These are phyloP conservation scores for Lasioglossum malachurum DNA, from an alignment of 2,888 invertebrate genomes.

Conservation along the genomic window DNA sequence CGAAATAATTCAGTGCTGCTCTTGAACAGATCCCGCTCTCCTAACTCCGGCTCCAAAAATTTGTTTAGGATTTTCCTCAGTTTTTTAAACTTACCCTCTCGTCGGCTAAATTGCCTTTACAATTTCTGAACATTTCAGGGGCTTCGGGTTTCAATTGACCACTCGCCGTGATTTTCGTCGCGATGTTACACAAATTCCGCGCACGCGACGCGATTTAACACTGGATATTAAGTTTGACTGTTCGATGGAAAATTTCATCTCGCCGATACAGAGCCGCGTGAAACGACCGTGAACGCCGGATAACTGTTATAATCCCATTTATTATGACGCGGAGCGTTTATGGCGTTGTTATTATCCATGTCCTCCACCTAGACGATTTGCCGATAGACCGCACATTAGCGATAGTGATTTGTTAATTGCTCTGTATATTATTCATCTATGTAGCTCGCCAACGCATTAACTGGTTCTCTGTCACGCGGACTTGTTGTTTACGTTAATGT, in stretches of 20 bases:
- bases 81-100: no score
- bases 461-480: neutral
- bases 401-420: conserved; percentile 48
- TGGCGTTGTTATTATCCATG: conserved; percentile 25
- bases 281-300: conserved; percentile 12
- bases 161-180: conserved; percentile 31
- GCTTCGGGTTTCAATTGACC: neutral
- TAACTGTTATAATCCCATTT: conserved; percentile 58
- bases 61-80: no score
- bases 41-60: no score
- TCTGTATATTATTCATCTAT: conserved; percentile 20
- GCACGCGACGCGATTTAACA: conserved; percentile 33
- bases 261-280: conserved; percentile 5
- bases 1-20: neutral
- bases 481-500: neutral
- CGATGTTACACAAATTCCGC: neutral
- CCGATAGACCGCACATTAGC: conserved; percentile 13
- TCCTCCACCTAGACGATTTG: conserved; percentile 23
- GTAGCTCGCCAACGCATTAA: neutral
- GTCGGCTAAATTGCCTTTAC: neutral
- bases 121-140: neutral
- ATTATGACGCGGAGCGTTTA: conserved; percentile 44
- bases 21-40: neutral
- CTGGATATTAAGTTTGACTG: conserved; percentile 25
- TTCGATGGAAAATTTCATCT: conserved; percentile 42